Evolutionary conservation across 1,140 invertebrate genomes (phyloP).

Genomic region (Leptoteleia sp.): DNA sequence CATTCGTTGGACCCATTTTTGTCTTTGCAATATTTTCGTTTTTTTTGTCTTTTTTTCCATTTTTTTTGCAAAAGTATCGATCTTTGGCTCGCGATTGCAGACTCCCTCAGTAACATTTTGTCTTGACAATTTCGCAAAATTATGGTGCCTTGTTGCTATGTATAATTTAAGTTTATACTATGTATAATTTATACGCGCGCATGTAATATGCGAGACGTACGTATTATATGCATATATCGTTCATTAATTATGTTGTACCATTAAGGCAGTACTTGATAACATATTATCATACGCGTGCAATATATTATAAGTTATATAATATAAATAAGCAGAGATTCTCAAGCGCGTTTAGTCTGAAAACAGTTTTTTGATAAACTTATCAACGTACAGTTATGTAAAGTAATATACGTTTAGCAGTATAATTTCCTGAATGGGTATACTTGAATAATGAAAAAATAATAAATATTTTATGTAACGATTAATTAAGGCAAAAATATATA

Average conservation of each 20-base stretch:
- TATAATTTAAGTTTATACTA: constrained; percentile 64
- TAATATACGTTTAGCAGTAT: too few relatives aligned
- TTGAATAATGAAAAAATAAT: too few relatives aligned
- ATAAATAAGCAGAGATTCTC: constrained; percentile 48
- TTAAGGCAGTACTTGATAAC: constrained; percentile 59
- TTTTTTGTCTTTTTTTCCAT: too few relatives aligned
- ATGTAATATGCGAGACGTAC: constrained; percentile 56
- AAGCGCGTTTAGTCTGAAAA: background rate
- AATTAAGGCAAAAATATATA: too few relatives aligned
- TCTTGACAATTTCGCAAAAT: constrained; percentile 60
- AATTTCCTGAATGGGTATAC: too few relatives aligned
- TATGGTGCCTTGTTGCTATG: constrained; percentile 53
- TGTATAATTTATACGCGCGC: constrained; percentile 55
- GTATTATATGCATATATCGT: constrained; percentile 63
- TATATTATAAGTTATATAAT: constrained; percentile 59
- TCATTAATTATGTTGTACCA: constrained; percentile 64
- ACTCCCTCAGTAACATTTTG: constrained; percentile 45
- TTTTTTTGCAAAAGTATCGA: too few relatives aligned
- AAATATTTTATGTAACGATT: too few relatives aligned
- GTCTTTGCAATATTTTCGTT: too few relatives aligned
- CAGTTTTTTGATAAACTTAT: too few relatives aligned
- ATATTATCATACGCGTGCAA: constrained; percentile 60
- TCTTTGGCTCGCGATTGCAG: constrained; percentile 20
- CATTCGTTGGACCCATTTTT: too few relatives aligned
- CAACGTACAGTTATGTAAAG: too few relatives aligned